Conservation (phyloP, 2,888 invertebrate genomes). For the Luperina nickerlii region DNA sequence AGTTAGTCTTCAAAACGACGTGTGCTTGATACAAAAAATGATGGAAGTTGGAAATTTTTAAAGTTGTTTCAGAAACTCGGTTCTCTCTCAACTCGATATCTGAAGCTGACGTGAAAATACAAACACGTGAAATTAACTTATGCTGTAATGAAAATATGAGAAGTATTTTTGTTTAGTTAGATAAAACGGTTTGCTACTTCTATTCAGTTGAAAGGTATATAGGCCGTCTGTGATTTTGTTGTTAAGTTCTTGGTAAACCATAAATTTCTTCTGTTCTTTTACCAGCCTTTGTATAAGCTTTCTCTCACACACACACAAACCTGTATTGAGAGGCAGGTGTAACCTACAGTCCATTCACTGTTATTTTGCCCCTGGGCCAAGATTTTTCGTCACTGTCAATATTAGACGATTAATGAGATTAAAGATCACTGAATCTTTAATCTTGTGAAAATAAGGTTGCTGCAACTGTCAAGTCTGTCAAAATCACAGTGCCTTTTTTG, state of each 20-base stretch:
- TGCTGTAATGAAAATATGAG: neutral
- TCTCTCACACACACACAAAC: neutral
- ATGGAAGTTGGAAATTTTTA: conserved; percentile 6
- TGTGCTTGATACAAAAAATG: conserved; percentile 31
- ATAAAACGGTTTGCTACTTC: conserved; percentile 17
- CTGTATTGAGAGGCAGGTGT: neutral
- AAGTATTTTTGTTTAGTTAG: neutral
- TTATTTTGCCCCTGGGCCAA: no score
- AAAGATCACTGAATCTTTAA: no score
- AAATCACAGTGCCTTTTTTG: no score
- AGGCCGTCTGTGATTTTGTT: neutral
- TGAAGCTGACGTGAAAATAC: conserved; percentile 25
- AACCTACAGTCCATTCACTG: no score
- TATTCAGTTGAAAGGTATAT: neutral
- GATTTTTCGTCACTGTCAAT: no score
- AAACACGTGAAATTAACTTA: conserved; percentile 10
- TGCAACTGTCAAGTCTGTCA: no score
- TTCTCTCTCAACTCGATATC: conserved; percentile 15
- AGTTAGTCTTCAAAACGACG: conserved; percentile 40
- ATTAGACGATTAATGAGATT: no score
- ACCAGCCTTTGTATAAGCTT: no score
- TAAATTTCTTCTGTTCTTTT: neutral
- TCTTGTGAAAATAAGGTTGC: no score
- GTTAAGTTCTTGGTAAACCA: neutral
- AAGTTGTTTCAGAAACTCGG: conserved; percentile 14